These are phyloP conservation scores for Xestia c-nigrum DNA, from an alignment of 2,888 invertebrate genomes.

Conservation along the genomic window DNA sequence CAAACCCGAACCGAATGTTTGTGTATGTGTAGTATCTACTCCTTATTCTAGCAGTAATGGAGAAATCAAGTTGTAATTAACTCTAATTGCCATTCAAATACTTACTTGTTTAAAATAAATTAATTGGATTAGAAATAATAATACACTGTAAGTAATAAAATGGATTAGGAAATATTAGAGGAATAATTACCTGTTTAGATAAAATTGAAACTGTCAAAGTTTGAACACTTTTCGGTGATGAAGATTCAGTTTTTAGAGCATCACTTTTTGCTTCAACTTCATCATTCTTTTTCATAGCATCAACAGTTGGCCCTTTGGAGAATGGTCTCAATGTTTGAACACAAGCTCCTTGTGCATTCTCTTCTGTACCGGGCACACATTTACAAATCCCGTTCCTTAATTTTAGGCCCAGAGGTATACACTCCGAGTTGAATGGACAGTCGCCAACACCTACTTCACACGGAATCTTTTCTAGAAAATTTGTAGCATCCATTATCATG, in stretches of 20 bases:
- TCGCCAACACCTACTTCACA: conserved; percentile 91
- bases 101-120: not conserved
- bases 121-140: not conserved
- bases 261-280: conserved; percentile 76
- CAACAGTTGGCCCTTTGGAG: conserved; percentile 84
- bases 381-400: conserved; percentile 93
- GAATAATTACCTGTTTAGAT: conserved; percentile 92
- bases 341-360: conserved; percentile 82
- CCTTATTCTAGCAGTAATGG: not conserved
- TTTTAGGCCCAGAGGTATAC: conserved; percentile 90
- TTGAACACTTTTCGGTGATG: conserved; percentile 90
- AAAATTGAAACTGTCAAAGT: conserved; percentile 93
- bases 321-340: conserved; percentile 80
- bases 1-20: not conserved
- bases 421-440: conserved; percentile 93
- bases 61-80: not conserved
- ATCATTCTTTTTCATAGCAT: conserved; percentile 80
- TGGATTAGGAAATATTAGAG: not conserved
- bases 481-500: conserved; percentile 88
- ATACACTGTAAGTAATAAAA: too few relatives aligned
- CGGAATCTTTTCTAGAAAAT: conserved; percentile 87
- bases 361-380: conserved; percentile 92
- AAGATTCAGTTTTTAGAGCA: conserved; percentile 78
- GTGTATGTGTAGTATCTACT: not conserved
- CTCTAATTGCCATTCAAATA: not conserved